Evolutionary conservation across 1,140 invertebrate genomes (phyloP), one percentile per base, ranked within the genome.

Genomic region (Chionoecetes opilio): DNA sequence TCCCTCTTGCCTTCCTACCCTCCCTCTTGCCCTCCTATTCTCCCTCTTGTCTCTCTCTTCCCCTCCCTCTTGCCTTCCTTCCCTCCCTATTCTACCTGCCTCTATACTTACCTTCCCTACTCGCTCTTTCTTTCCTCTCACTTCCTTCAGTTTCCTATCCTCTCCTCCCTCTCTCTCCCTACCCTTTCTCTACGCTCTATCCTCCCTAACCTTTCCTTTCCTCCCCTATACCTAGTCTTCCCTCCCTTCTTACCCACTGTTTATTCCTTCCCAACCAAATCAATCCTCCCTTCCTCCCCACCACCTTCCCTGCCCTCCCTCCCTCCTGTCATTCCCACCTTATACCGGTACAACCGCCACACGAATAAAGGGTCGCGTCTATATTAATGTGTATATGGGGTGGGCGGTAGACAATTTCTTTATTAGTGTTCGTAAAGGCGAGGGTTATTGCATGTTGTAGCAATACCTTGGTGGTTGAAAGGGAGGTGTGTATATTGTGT

Each of bases 381-480:
- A n/a, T 75, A 75, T 75, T 75, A 75, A 75, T n/a, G 63, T 75
- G 63, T 75, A 26, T 75, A 75, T 75, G 63, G 63, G 63, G n/a
- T n/a, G 6, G 63, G 63, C 8, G 63, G 63, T 75, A 26, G 63
- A 26, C 63, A 6, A 75, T 75, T 75, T 75, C 63, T 75, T 75
- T 75, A 75, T 75, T 75, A 75, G 63, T 75, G n/a, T 75, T 21
- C 21, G 11, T 75, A n/a, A n/a, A n/a, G 63, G 63, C n/a, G 63
- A 75, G 63, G 63, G 21, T 5, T n/a, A 75, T 75, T n/a, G 21
- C 63, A 26, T 75, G 63, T 75, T 75, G 21, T 75, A n/a, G 63
- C 63, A 75, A 75, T 75, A 75, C n/a, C 63, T 75, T 75, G 63
- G 63, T 75, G 63, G 63, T n/a, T 75, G n/a, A 75, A 21, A 75